Conservation (phyloP, 2,797 vertebrate species). For the Delichon dasypus region DNA sequence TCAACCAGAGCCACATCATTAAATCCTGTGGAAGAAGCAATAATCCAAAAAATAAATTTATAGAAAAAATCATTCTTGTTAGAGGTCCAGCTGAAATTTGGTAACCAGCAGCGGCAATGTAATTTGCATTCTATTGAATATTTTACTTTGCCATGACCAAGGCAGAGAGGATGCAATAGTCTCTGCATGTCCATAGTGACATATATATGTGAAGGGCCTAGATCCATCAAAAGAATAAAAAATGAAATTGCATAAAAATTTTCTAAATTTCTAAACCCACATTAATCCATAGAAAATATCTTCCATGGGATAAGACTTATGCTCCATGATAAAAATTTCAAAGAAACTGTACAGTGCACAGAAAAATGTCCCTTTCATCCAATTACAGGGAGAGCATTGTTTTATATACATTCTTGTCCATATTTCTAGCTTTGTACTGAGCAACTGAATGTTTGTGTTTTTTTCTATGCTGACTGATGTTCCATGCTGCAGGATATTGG, state of each 20-base stretch:
- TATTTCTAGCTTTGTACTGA: not conserved
- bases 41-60: not conserved
- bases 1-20: not conserved
- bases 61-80: not conserved
- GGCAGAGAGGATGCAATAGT: not conserved
- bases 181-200: not conserved
- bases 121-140: not conserved
- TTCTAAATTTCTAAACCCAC: not conserved
- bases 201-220: not conserved
- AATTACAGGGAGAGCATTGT: not conserved
- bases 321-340: not conserved
- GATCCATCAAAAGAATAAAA: not conserved
- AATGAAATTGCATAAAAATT: not conserved
- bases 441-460: not conserved
- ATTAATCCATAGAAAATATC: not conserved
- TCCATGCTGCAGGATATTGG: not conserved
- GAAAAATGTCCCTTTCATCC: not conserved
- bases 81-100: not conserved
- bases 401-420: not conserved
- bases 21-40: not conserved
- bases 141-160: not conserved
- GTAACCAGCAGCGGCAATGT: not conserved
- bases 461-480: not conserved
- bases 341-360: not conserved
- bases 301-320: not conserved